Base-by-base conservation (phyloP, 2,113 vertebrate species). In the Tenrec ecaudatus region DNA sequence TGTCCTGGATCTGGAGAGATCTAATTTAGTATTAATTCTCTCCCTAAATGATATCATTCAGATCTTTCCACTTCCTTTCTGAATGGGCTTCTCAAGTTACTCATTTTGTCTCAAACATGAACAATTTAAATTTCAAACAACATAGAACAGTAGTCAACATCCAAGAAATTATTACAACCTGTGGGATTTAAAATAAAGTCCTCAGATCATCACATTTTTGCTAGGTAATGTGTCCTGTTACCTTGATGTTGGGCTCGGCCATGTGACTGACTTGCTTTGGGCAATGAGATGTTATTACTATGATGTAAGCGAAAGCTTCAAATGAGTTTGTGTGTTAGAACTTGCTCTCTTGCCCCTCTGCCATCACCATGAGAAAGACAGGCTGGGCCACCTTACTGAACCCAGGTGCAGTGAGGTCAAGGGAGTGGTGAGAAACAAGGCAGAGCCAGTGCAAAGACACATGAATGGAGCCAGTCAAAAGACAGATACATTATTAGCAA, bases 71-170 rank as follows among this genome's bases (percentile, higher is more conserved):
- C 88, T 82, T 53, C 47, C 47, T 60, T 95, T 84, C 71, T 87
- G 29, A 90, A 90, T 92, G 53, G 71, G 31, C 62, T 86, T 89
- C 62, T 86, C 47, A 53, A 53, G 47, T 53, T 69, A 53, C 6
- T 77, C 14, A 77, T 73, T 94, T 92, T 88, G 36, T 89, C 38
- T 93, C 78, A 82, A 95, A 36, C 94, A 40, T 82, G 16, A 94
- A 80, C 19, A 82, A 64, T 69, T 92, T 69, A 84, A 87, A 68
- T 88, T 89, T 86, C 64, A 78, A 89, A 86, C 33, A 86, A 38
- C 64, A 82, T 73, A 2, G 82, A 75, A 58, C 77, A 75, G 27
- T 64, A 92, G 25, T 33, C 25, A 71, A 43, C 16, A 87, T 43
- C 36, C 43, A 64, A 86, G n/a, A 94, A 77, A 78, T 84, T 14